Evolutionary conservation across 2,888 invertebrate species (phyloP), one percentile per base, ranked within the genome.

Genomic region (Pristionchus maxplancki): DNA sequence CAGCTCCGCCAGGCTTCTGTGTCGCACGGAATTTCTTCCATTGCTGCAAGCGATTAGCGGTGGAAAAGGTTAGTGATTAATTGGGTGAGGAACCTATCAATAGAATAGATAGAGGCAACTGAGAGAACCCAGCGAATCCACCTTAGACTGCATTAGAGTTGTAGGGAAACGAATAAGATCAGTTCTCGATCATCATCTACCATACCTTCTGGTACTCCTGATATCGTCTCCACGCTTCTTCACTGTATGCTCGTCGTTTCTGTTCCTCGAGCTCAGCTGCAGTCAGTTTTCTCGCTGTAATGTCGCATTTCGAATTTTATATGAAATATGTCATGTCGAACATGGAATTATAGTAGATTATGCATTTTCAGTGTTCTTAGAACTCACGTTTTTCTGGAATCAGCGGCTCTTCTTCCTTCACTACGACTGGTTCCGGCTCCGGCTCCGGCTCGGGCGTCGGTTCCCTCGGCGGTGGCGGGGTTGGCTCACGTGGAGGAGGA

Each of bases 1-100:
- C 85, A 17, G 62, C 62, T 24, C 64, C 82, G 5, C 82, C 82
- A 0, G 86, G 88, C 50, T 89, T 81, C 88, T 90, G 90, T 15
- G 94, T 94, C 88, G 94, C 93, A 3, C 94, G 92, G 91, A 94
- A 94, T 88, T 94, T 94, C 71, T 92, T 92, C 94, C 94, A 94
- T 90, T 94, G 94, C 90, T 93, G 71, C 84, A 92, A 90, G 44
- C 78, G 85, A 40, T 64, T 85, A 85, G 62, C 0, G 84, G 62
- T 0, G 50, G 48, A 28, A 44, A 58, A 37, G 15, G 62, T 85
- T 58, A 85, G 85, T 50, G 58, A 34, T 64, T 24, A 74, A 58
- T 78, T 50, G 15, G 62, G n/a, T 37, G 24, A 6, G 37, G 53
- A 78, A 37, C 20, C 40, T 88, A 50, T 34, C 34, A 17, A 84